phyloP scores from a whole-genome alignment of 2,113 vertebrate genomes.

The Odocoileus virginianus region DNA sequence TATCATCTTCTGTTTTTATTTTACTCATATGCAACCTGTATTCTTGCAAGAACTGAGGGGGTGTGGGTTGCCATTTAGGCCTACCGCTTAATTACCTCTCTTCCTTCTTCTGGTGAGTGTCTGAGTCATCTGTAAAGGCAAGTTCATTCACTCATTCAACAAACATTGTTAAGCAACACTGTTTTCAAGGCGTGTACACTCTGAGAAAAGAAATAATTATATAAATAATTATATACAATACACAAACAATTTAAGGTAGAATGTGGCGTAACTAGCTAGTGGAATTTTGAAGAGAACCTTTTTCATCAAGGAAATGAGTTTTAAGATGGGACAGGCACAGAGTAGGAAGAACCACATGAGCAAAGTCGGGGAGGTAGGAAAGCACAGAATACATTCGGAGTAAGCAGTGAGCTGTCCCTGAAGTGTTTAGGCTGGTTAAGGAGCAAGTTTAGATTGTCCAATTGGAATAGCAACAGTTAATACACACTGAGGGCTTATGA shows the following conservation, averaged over 20 bases:
- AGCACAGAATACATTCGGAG: neutral
- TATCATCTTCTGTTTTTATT: conserved; percentile 4
- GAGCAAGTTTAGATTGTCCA: neutral
- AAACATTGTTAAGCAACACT: neutral
- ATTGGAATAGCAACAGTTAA: neutral
- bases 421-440: neutral
- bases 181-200: neutral
- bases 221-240: neutral
- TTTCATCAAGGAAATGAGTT: conserved; percentile 27
- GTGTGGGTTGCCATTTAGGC: neutral
- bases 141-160: neutral
- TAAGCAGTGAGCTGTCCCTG: neutral
- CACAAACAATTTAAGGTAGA: neutral
- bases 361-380: neutral
- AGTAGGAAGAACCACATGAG: neutral
- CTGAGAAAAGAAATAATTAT: neutral
- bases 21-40: neutral
- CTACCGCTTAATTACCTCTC: neutral
- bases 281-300: neutral
- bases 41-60: neutral
- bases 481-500: neutral
- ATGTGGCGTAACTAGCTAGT: neutral
- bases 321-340: neutral
- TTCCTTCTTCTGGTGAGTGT: neutral
- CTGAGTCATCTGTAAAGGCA: neutral